Conservation (phyloP, 2,888 invertebrate species). For the Epiblema foenella region DNA sequence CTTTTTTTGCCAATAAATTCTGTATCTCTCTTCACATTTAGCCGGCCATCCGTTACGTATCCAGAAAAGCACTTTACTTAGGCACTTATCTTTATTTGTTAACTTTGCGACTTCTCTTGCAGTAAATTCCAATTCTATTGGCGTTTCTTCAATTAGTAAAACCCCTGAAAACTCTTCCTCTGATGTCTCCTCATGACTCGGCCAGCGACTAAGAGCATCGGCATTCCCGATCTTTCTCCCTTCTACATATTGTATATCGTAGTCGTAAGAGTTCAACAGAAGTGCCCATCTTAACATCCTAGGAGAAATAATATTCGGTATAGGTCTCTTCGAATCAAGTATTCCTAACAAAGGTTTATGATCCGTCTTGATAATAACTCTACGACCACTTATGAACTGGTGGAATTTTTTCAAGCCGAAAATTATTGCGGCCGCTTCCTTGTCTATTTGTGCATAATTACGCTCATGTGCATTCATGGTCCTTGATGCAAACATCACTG, state of each 20-base stretch:
- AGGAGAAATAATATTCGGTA: slow-evolving; percentile 28
- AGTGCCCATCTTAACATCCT: slow-evolving; percentile 20
- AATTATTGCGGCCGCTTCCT: slow-evolving; percentile 48
- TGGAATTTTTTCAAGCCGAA: slow-evolving; percentile 53
- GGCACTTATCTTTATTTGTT: too few species aligned
- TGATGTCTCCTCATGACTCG: slow-evolving; percentile 12
- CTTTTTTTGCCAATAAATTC: too few species aligned
- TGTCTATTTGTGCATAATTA: slow-evolving; percentile 51
- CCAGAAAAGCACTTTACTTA: too few species aligned
- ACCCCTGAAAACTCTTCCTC: slow-evolving; percentile 20
- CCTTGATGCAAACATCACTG: slow-evolving; percentile 56
- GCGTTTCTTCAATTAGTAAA: slow-evolving; percentile 4
- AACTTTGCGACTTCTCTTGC: slow-evolving; percentile 1
- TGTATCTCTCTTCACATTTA: too few species aligned
- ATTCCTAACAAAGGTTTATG: too few species aligned
- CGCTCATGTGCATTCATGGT: slow-evolving; percentile 52
- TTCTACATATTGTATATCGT: slow-evolving; percentile 12
- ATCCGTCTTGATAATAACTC: too few species aligned
- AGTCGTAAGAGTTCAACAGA: slow-evolving; percentile 20
- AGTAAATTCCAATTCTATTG: slow-evolving; percentile 18
- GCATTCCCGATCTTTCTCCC: slow-evolving; percentile 26
- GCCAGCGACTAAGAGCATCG: too few species aligned
- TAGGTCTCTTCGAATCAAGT: too few species aligned
- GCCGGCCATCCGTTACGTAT: too few species aligned
- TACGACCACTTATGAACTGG: too few species aligned